A percentile compares a stretch with the other conserved stretches of the same genome.
Conservation (phyloP, 2,113 vertebrate genomes). For the Cranoglanis bouderius region DNA sequence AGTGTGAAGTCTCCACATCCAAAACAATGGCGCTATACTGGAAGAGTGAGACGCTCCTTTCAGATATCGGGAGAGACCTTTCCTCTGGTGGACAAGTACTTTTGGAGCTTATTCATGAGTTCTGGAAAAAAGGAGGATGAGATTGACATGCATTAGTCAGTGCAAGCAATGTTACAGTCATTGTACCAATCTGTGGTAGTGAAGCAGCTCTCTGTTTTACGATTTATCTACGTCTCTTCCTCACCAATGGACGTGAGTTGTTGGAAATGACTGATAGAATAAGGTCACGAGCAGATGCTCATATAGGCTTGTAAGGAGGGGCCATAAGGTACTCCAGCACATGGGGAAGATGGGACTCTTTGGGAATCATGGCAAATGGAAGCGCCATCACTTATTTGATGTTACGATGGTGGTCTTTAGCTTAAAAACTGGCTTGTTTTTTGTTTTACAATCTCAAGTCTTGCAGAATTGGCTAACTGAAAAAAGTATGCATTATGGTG, state of each 20-base stretch:
- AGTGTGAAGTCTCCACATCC: background rate
- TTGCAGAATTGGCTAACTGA: background rate
- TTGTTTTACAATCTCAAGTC: too few relatives aligned
- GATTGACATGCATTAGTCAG: background rate
- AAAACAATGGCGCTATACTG: background rate
- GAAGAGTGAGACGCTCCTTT: background rate
- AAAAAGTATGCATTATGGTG: background rate
- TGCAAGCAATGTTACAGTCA: background rate
- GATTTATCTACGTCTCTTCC: background rate
- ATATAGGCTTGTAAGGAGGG: background rate
- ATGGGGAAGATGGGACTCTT: background rate
- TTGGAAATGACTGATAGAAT: background rate
- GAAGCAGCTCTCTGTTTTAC: background rate
- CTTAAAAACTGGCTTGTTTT: background rate
- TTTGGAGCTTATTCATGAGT: too few relatives aligned
- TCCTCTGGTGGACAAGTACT: background rate
- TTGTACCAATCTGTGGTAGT: background rate
- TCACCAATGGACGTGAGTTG: background rate
- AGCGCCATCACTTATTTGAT: background rate
- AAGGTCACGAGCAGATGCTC: background rate
- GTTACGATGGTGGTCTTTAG: background rate
- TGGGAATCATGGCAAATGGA: background rate
- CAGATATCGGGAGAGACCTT: background rate
- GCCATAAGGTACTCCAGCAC: background rate
- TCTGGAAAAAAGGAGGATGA: background rate